phyloP scores from a whole-genome alignment of 2,888 invertebrate genomes.

The Leptopilina drosophilae region DNA sequence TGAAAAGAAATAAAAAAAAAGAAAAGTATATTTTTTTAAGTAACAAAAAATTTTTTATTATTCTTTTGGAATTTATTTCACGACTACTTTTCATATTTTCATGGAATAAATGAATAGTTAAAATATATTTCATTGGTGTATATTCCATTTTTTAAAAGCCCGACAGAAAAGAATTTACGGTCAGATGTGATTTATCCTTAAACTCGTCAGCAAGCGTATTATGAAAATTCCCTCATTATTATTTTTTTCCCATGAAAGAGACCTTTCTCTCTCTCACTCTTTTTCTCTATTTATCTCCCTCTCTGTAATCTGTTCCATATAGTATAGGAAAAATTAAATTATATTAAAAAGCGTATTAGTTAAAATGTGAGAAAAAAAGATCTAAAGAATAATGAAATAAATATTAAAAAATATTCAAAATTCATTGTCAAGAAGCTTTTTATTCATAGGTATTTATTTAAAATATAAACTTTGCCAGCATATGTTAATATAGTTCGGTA shows the following conservation, averaged over 20 bases:
- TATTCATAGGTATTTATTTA: conserved; percentile 16
- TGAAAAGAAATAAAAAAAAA: not conserved
- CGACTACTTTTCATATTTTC: not conserved
- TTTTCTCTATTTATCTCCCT: no score
- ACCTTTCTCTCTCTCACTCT: not conserved
- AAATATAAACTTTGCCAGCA: not conserved
- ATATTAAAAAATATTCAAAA: not conserved
- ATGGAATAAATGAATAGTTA: not conserved
- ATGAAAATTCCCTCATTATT: conserved; percentile 10
- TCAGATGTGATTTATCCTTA: conserved; percentile 26
- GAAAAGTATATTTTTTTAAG: no score
- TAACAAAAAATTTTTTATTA: not conserved
- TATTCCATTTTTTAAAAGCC: not conserved
- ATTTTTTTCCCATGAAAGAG: not conserved
- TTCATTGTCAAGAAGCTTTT: not conserved
- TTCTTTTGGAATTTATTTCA: not conserved
- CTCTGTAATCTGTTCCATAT: no score
- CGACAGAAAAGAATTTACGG: conserved; percentile 12
- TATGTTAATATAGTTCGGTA: conserved; percentile 30
- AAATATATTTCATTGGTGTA: conserved; percentile 21
- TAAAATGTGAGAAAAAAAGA: no score
- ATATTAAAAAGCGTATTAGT: no score
- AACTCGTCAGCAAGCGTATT: conserved; percentile 1
- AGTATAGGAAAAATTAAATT: no score
- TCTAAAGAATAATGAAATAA: no score